Evolutionary conservation across 2,797 vertebrate species (phyloP), one percentile per base, ranked within the genome.

Genomic region (Psittacula echo): DNA sequence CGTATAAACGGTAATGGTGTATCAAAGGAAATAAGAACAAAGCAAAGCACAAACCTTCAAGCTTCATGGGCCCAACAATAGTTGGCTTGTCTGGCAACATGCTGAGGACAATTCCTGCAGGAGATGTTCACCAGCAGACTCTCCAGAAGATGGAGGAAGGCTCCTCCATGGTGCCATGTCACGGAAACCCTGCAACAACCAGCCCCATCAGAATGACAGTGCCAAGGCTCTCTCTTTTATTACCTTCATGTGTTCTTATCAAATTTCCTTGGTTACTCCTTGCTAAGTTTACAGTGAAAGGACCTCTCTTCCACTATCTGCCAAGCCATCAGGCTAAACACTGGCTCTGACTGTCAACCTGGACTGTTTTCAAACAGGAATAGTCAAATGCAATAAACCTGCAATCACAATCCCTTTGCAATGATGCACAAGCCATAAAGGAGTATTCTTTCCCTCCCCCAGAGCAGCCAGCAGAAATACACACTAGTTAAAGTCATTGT

Each of bases 341-440:
- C 76, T 74, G 76, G 53, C 53, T 91, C 76, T 86, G 76, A 85
- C 1, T 4, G 71, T 81, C 87, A 94, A 13, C 85, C 90, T 94
- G 94, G 83, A 81, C n/a, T 67, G 50, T 50, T 85, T 89, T 83
- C 93, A 85, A 84, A 54, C 44, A 73, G 41, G 41, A 85, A 88
- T 2, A 93, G 44, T 87, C 76, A 93, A 87, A 84, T 1, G 42
- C 66, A 91, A 81, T 75, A 91, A 90, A 84, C 70, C 73, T 50
- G 76, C 73, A 66, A 45, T 21, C 23, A 2, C 83, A 81, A 47
- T 65, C 77, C 45, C 54, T 80, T 85, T 76, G 67, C 85, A 85
- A 70, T 68, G 91, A 78, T 91, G 47, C 62, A 84, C 42, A 81
- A 78, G 62, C 42, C 34, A 81, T 53, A 84, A 82, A 73, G 60